A percentile compares a stretch with the other conserved stretches of the same genome.
Conservation (phyloP, 2,797 vertebrate genomes). For the Cossypha heuglini region DNA sequence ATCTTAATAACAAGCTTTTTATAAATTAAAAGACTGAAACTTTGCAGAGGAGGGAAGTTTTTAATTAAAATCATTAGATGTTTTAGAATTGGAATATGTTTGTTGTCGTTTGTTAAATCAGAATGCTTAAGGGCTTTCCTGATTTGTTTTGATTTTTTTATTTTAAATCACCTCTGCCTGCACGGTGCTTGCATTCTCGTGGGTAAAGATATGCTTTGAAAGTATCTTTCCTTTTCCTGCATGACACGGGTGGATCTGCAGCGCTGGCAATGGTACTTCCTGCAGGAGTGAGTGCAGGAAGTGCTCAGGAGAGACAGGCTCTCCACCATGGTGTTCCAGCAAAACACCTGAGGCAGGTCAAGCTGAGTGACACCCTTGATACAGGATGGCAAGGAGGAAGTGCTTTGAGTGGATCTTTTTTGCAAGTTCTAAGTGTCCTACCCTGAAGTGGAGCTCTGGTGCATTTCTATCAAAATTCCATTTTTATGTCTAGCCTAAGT, state of each 20-base stretch:
- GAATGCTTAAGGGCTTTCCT: not conserved
- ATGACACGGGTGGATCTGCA: not conserved
- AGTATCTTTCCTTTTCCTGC: not conserved
- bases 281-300: not conserved
- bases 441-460: not conserved
- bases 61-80: not conserved
- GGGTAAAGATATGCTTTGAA: not conserved
- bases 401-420: not conserved
- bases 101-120: not conserved
- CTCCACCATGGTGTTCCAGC: accelerated
- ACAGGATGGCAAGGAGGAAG: not conserved
- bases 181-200: not conserved
- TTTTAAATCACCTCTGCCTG: not conserved
- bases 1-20: not conserved
- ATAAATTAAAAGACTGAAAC: not conserved
- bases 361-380: not conserved
- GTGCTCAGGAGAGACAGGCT: accelerated
- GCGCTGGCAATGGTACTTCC: accelerated
- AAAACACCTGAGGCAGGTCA: not conserved
- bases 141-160: not conserved
- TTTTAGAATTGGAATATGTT: not conserved
- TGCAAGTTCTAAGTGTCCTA: not conserved
- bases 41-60: not conserved
- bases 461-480: not conserved
- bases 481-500: not conserved